These are phyloP conservation scores for Polyommatus iphigenia DNA, from an alignment of 2,888 invertebrate genomes.

Conservation along the genomic window DNA sequence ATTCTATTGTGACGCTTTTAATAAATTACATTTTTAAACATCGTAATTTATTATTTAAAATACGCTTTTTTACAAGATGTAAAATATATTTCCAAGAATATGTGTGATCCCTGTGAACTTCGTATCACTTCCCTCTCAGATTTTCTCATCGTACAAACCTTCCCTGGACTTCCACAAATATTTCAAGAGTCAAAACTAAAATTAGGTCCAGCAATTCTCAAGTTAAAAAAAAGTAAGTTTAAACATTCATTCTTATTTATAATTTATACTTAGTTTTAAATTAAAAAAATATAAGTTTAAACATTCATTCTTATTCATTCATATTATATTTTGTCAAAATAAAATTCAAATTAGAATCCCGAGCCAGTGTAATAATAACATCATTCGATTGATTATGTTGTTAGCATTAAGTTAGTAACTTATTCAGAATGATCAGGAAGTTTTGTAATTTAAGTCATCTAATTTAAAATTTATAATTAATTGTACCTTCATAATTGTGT, in stretches of 20 bases:
- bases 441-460: slow-evolving; percentile 14
- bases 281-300: background rate
- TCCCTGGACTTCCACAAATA: too few species aligned
- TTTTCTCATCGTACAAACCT: too few species aligned
- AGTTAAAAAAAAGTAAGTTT: background rate
- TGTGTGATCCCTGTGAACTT: too few species aligned
- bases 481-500: slow-evolving; percentile 13
- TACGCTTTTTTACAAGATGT: too few species aligned
- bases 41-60: too few species aligned
- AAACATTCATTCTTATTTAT: background rate
- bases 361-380: background rate
- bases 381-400: background rate
- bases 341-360: background rate
- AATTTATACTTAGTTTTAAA: too few species aligned
- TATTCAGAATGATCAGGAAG: background rate
- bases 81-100: too few species aligned
- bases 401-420: background rate
- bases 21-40: too few species aligned
- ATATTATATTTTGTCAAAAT: background rate
- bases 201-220: background rate
- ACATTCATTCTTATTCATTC: background rate
- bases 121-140: too few species aligned
- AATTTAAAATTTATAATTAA: slow-evolving; percentile 25
- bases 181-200: too few species aligned
- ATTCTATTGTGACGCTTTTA: too few species aligned